Evolutionary conservation across 2,888 invertebrate genomes (phyloP), one percentile per base, ranked within the genome.

Genomic region (Eupithecia dodoneata): DNA sequence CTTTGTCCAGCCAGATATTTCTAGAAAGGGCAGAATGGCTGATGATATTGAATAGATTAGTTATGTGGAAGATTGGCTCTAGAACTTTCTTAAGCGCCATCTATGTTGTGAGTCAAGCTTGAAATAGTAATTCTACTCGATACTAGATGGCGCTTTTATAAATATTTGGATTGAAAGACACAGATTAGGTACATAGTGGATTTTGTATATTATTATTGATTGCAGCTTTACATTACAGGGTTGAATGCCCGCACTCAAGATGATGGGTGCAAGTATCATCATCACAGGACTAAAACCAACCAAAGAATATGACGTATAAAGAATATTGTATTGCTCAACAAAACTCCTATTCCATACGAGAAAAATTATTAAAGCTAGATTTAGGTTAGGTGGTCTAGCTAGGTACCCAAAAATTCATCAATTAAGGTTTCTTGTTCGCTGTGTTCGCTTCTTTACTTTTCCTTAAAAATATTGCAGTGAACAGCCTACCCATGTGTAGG

Each of bases 61-160:
- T 10, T 49, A 49, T 12, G 12, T 13, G 10, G 2, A 9, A 10
- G 9, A 52, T 15, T 12, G 13, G 15, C 6, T 66, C 66, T 69
- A 69, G 45, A 69, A 69, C 13, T 47, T 70, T 70, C 18, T 70
- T 12, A 63, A 76, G n/a, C 44, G 74, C 9, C 75, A 79, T 65
- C 72, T 72, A 63, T 12, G 12, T 2, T 10, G 4, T n/a, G 0
- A 30, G 2, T 44, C 5, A 44, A 72, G 49, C 10, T 72, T 42
- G 3, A 13, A 44, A 59, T 9, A 47, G 47, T 71, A 5, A 55
- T 42, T 67, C 76, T 77, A 77, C 74, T 76, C 72, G 41, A 59
- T 73, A 30, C 55, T 72, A 77, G 74, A 73, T 78, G 73, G 52
- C 73, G 73, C 73, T 63, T 59, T 55, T 45, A n/a, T 1, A 12